Evolutionary conservation across 2,888 invertebrate genomes (phyloP).

Genomic region (Neoitamus cyanurus): DNA sequence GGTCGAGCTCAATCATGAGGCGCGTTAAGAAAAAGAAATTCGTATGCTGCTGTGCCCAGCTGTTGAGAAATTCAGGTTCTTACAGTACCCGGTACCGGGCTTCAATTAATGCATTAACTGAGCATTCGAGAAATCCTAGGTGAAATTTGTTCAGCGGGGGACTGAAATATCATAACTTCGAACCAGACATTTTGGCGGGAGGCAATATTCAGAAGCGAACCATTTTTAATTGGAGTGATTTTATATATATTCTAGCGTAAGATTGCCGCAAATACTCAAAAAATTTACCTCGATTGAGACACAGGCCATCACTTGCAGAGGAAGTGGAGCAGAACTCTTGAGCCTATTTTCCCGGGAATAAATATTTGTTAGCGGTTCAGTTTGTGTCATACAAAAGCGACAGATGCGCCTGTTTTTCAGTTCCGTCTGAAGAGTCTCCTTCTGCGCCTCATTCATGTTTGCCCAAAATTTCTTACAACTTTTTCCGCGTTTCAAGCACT

Average conservation of each 20-base stretch:
- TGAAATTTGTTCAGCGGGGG: background rate
- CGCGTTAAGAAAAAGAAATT: background rate
- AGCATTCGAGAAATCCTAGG: conserved; percentile 6
- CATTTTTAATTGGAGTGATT: conserved; percentile 12
- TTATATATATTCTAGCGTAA: background rate
- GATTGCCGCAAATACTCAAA: conserved; percentile 54
- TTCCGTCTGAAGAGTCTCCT: conserved; percentile 63
- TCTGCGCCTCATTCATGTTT: background rate
- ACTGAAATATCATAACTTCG: conserved; percentile 41
- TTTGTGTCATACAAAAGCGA: conserved; percentile 78
- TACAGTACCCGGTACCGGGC: too few species aligned
- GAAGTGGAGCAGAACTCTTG: conserved; percentile 74
- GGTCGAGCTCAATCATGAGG: background rate
- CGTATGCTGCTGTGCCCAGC: background rate
- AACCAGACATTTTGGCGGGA: conserved; percentile 48
- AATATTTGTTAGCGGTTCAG: conserved; percentile 74
- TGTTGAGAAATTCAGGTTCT: background rate
- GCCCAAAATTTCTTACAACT: too few species aligned
- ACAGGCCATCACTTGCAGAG: conserved; percentile 81
- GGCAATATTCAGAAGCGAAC: conserved; percentile 36
- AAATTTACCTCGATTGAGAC: conserved; percentile 79
- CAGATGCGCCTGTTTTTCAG: conserved; percentile 76
- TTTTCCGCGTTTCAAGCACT: background rate
- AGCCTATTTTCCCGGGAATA: conserved; percentile 71
- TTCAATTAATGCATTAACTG: background rate